Evolutionary conservation across 1,140 invertebrate species (phyloP), one percentile per base, ranked within the genome.

Genomic region (Parapsyche elsis): DNA sequence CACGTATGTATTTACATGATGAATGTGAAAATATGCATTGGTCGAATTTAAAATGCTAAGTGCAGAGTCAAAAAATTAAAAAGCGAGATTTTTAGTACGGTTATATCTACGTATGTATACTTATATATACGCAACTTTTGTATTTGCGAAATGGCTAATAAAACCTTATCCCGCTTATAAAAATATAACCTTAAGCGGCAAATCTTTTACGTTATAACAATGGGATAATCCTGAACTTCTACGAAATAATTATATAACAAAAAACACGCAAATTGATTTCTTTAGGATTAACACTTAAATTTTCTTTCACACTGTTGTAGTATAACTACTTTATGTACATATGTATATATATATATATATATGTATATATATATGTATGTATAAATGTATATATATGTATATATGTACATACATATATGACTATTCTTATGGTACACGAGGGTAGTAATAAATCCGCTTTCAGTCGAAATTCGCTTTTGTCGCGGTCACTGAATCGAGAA

Each of bases 351-450:
- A 46, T 46, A 46, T 46, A 46, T 46, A 46, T 46, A 7, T 46
- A 7, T 5, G 5, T 76, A 57, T 57, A 57, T 23, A 64, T 38
- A 23, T 23, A 61, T 61, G 24, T 57, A 78, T 71, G 71, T 49
- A 70, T 71, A 78, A 21, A 78, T 16, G 71, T 44, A 71, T 30
- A 78, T 71, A 78, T 45, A 71, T 71, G 71, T 75, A 80, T 61
- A 80, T 76, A 76, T 74, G 76, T 59, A 76, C 61, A 76, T 70
- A 59, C 23, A 57, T 9, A 76, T 53, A 24, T 79, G 16, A 4
- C 9, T 67, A 14, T 78, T n/a, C 19, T 71, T 38, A 45, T 45
- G 7, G 49, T 24, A 76, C 9, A 57, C 49, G 7, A 38, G 30
- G 30, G 30, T 38, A 38, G 1, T 38, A 38, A 38, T 38, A 38